Evolutionary conservation across 2,888 invertebrate genomes (phyloP).

Genomic region (Omphaloscelis lunosa): DNA sequence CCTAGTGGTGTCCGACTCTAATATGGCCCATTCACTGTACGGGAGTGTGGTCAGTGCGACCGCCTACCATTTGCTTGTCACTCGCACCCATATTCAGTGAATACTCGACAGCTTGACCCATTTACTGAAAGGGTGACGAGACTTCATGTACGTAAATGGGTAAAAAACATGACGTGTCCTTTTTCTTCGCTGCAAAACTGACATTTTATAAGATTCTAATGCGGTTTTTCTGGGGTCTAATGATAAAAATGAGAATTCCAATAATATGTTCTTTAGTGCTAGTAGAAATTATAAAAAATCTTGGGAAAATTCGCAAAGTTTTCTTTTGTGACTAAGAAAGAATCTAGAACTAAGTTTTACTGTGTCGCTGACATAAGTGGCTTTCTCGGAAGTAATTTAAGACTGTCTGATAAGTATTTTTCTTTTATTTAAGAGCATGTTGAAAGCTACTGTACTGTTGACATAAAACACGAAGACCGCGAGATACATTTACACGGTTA

Average conservation of each 20-base stretch:
- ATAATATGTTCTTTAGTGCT: too few relatives aligned
- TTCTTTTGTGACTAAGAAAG: neutral
- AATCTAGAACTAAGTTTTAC: neutral
- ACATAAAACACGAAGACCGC: neutral
- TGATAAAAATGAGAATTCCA: neutral
- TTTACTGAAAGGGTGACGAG: constrained; percentile 34
- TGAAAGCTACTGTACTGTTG: constrained; percentile 19
- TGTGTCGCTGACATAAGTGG: neutral
- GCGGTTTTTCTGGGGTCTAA: neutral
- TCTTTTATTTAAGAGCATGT: constrained; percentile 14
- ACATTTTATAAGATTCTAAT: neutral
- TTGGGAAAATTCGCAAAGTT: neutral
- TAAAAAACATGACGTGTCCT: constrained; percentile 6
- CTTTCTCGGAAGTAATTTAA: constrained; percentile 29
- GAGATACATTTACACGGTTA: neutral
- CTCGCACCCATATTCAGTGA: constrained; percentile 36
- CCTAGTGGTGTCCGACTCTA: neutral
- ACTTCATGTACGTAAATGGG: constrained; percentile 1
- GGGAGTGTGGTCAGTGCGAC: neutral
- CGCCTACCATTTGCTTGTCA: constrained; percentile 26
- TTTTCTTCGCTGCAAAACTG: neutral
- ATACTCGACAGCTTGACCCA: constrained; percentile 40
- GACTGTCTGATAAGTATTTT: constrained; percentile 7
- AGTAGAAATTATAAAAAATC: neutral
- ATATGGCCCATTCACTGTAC: constrained; percentile 2